Evolutionary conservation across 2,888 invertebrate genomes (phyloP).

Genomic region (Monoplex corrugatus): DNA sequence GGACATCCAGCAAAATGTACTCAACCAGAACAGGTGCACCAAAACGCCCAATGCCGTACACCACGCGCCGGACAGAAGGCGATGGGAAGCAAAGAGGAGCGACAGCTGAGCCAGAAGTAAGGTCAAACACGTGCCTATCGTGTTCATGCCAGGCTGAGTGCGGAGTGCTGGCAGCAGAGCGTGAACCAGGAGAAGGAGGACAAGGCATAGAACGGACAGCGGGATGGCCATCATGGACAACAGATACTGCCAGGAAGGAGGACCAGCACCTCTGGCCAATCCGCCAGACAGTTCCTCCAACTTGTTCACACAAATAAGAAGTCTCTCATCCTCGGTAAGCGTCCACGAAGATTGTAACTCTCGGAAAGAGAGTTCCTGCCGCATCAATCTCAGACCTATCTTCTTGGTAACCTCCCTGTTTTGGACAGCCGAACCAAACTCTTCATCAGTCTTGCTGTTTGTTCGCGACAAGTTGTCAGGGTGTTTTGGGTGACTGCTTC

Average conservation of each 20-base stretch:
- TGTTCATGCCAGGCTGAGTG: slow-evolving; percentile 61
- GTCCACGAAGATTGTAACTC: not conserved
- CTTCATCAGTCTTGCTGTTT: not conserved
- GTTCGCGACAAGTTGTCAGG: not conserved
- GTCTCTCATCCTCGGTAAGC: not conserved
- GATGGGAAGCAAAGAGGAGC: slow-evolving; percentile 50
- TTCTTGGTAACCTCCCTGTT: not conserved
- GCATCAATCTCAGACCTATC: not conserved
- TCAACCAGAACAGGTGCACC: slow-evolving; percentile 61
- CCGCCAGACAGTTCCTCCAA: not conserved
- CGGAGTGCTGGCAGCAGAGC: slow-evolving; percentile 54
- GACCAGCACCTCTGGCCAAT: not conserved
- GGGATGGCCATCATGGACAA: slow-evolving; percentile 33
- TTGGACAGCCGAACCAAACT: not conserved
- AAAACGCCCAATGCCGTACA: slow-evolving; percentile 59
- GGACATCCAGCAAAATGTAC: slow-evolving; percentile 57
- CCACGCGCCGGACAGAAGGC: slow-evolving; percentile 20
- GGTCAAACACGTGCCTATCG: slow-evolving; percentile 57
- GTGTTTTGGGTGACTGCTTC: not conserved
- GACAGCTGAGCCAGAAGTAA: slow-evolving; percentile 60
- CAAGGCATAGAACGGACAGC: slow-evolving; percentile 28
- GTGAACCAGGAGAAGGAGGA: slow-evolving; percentile 50
- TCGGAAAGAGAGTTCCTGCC: not conserved
- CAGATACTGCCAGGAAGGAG: not conserved
- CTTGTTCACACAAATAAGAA: not conserved